These are phyloP conservation scores for Seladonia tumulorum DNA, from an alignment of 2,888 invertebrate genomes.

Conservation along the genomic window DNA sequence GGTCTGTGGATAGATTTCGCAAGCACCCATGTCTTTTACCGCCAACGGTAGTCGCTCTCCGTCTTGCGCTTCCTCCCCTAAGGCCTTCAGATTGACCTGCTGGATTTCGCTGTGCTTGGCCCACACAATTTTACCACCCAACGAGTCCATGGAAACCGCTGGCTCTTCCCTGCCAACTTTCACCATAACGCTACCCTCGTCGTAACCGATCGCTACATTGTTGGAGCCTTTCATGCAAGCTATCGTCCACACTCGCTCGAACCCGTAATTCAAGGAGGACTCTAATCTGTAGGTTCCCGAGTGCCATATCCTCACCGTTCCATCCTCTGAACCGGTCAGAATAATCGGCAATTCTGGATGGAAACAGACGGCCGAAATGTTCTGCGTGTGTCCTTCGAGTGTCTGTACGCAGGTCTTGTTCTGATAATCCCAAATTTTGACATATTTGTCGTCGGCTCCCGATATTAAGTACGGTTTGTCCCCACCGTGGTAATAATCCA, in stretches of 20 bases:
- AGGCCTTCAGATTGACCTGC: constrained; percentile 95
- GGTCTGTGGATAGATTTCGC: constrained; percentile 99
- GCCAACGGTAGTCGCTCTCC: constrained; percentile 90
- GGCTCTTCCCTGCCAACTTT: constrained; percentile 99
- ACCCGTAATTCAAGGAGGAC: constrained; percentile 98
- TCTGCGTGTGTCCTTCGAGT: constrained; percentile 98
- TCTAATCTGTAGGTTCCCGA: constrained; percentile 99
- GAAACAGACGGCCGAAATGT: constrained; percentile 97
- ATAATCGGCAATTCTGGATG: constrained; percentile 99
- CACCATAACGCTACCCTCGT: constrained; percentile 97
- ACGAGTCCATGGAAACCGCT: constrained; percentile 99
- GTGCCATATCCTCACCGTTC: constrained; percentile 99
- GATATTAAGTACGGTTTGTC: constrained; percentile 99
- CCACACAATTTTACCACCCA: constrained; percentile 99
- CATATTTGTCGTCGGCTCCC: constrained; percentile 98
- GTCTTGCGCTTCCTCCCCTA: constrained; percentile 88
- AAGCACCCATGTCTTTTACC: constrained; percentile 99
- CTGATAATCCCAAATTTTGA: constrained; percentile 99
- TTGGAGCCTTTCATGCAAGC: constrained; percentile 96
- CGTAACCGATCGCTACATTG: constrained; percentile 98
- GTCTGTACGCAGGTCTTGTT: constrained; percentile 99
- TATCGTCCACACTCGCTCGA: constrained; percentile 99
- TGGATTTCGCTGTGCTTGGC: constrained; percentile 99
- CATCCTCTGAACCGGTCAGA: constrained; percentile 98
- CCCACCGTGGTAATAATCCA: constrained; percentile 99